Percentiles rank a stretch among this genome's conserved stretches.
Evolutionary conservation across 2,113 vertebrate species (phyloP).

Genomic region (Capreolus pygargus): DNA sequence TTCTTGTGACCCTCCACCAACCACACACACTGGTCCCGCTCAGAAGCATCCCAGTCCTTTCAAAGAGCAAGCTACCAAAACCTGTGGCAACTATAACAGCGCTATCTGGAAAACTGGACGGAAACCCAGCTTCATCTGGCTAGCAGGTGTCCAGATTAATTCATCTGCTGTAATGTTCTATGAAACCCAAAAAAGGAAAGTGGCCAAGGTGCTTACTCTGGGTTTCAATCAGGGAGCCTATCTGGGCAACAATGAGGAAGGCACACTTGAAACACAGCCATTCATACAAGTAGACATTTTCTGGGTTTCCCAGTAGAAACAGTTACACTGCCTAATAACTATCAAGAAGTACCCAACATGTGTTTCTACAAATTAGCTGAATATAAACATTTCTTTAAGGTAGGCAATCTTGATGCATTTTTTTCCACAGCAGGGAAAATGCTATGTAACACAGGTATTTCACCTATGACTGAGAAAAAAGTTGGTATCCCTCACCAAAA

Average conservation of each 20-base stretch:
- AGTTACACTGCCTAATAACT: neutral
- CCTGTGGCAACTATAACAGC: no score
- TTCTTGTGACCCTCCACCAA: neutral
- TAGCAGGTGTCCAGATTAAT: neutral
- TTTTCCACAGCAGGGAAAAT: neutral
- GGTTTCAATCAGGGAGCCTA: neutral
- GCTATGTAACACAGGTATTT: neutral
- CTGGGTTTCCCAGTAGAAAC: neutral
- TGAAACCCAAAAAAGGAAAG: neutral
- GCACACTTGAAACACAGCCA: neutral
- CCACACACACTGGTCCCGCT: neutral
- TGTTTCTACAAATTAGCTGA: neutral
- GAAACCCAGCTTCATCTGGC: neutral
- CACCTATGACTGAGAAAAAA: neutral
- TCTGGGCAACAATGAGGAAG: neutral
- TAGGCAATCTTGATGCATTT: neutral
- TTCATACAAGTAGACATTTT: neutral
- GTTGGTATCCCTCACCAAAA: neutral
- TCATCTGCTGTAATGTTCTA: neutral
- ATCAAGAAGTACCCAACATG: no score
- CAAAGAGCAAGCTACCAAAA: neutral
- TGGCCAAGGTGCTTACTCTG: neutral
- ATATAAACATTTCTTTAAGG: neutral
- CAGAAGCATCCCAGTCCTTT: neutral
- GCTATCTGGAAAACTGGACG: neutral